Evolutionary conservation across 1,140 invertebrate species (phyloP).

Genomic region (Lepidostoma basale): DNA sequence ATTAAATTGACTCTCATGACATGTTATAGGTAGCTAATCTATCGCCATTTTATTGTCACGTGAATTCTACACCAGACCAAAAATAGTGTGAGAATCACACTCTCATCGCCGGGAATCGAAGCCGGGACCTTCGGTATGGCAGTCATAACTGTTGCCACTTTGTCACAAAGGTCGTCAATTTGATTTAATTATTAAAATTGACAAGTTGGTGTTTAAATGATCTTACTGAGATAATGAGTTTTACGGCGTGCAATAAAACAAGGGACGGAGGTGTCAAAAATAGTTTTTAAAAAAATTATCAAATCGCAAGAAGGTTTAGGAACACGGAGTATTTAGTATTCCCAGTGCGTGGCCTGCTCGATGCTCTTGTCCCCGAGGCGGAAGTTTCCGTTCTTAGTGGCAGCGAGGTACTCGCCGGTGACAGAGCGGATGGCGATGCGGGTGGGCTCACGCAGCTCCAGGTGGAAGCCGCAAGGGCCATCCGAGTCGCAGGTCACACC

Average conservation of each 20-base stretch:
- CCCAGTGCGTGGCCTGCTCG: conserved; percentile 87
- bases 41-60: too few species aligned
- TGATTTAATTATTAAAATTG: too few species aligned
- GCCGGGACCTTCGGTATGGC: too few species aligned
- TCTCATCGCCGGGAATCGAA: too few species aligned
- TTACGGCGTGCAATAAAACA: conserved; percentile 13
- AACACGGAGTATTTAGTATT: conserved; percentile 72
- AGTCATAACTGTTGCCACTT: too few species aligned
- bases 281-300: conserved; percentile 4
- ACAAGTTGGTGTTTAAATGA: too few species aligned
- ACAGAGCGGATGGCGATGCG: conserved; percentile 85
- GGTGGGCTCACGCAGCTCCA: conserved; percentile 91
- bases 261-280: conserved; percentile 15
- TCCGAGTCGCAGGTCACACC: conserved; percentile 86
- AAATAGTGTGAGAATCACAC: too few species aligned
- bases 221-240: too few species aligned
- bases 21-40: too few species aligned
- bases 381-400: conserved; percentile 94
- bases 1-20: too few species aligned
- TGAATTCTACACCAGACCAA: too few species aligned
- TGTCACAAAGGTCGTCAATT: too few species aligned
- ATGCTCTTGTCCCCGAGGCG: conserved; percentile 80
- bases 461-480: conserved; percentile 84
- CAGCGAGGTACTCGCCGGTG: conserved; percentile 81
- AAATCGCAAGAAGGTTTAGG: conserved; percentile 20